Evolutionary conservation across 2,888 invertebrate species (phyloP).

Genomic region (Chymomyza fuscimana): DNA sequence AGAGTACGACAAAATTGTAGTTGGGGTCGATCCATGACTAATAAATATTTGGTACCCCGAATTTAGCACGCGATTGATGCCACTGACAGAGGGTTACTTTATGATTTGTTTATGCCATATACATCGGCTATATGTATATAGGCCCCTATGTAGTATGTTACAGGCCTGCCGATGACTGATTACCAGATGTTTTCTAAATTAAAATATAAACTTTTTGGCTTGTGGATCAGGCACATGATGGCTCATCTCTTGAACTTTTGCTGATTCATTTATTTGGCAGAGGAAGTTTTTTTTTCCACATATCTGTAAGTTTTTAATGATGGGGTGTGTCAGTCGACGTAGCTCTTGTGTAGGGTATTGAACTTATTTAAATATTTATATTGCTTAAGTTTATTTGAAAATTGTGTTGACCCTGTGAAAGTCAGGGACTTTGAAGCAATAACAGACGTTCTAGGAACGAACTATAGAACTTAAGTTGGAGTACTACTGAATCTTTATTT

Average conservation of each 20-base stretch:
- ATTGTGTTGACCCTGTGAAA: background rate
- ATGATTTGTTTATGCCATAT: background rate
- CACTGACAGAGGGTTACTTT: slow-evolving; percentile 9
- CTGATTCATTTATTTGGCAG: slow-evolving; percentile 1
- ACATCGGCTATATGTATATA: slow-evolving; percentile 3
- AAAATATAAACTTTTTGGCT: slow-evolving; percentile 20
- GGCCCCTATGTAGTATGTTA: background rate
- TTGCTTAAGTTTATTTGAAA: background rate
- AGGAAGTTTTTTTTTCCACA: background rate
- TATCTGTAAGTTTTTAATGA: background rate
- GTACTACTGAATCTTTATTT: too few species aligned
- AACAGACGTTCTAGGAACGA: background rate
- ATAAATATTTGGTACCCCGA: slow-evolving; percentile 55
- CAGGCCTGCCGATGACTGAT: slow-evolving; percentile 47
- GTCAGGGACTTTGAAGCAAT: background rate
- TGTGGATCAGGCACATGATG: background rate
- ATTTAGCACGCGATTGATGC: slow-evolving; percentile 61
- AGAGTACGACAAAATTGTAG: background rate
- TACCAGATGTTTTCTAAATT: slow-evolving; percentile 60
- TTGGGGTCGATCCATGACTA: slow-evolving; percentile 42
- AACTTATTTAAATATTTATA: background rate
- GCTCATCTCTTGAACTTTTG: slow-evolving; percentile 16
- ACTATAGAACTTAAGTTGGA: too few species aligned
- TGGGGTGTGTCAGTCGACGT: background rate
- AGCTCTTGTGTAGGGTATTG: background rate